These are phyloP conservation scores for Rhopalosiphum maidis DNA, from an alignment of 1,140 invertebrate species.

Conservation along the genomic window DNA sequence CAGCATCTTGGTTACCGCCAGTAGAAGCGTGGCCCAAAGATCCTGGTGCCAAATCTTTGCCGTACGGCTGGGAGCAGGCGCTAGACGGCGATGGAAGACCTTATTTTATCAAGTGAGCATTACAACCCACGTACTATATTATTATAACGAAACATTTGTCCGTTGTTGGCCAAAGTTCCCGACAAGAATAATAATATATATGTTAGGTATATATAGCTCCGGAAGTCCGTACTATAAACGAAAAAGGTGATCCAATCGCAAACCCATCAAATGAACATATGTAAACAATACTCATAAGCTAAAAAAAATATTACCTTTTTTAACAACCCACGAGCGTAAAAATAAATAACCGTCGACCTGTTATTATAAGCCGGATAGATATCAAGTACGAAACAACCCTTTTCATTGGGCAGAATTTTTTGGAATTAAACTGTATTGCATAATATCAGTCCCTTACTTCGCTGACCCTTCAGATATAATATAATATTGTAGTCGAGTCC, in stretches of 20 bases:
- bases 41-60: conserved; percentile 68
- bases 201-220: not conserved
- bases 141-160: conserved; percentile 5
- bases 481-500: not conserved
- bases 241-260: not conserved
- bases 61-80: conserved; percentile 89
- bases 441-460: not conserved
- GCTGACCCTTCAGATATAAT: not conserved
- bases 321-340: not conserved
- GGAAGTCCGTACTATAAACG: not conserved
- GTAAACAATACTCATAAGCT: not conserved
- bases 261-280: not conserved
- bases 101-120: conserved; percentile 89
- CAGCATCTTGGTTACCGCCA: conserved; percentile 84
- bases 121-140: not conserved
- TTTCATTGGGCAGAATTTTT: not conserved
- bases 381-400: not conserved
- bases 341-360: not conserved
- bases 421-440: not conserved
- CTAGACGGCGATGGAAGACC: conserved; percentile 77
- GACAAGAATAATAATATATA: not conserved
- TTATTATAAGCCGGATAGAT: not conserved
- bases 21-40: conserved; percentile 75
- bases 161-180: not conserved
- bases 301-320: conserved; percentile 1